Evolutionary conservation across 2,888 invertebrate species (phyloP), one percentile per base, ranked within the genome.

Genomic region (Erynnis tages): DNA sequence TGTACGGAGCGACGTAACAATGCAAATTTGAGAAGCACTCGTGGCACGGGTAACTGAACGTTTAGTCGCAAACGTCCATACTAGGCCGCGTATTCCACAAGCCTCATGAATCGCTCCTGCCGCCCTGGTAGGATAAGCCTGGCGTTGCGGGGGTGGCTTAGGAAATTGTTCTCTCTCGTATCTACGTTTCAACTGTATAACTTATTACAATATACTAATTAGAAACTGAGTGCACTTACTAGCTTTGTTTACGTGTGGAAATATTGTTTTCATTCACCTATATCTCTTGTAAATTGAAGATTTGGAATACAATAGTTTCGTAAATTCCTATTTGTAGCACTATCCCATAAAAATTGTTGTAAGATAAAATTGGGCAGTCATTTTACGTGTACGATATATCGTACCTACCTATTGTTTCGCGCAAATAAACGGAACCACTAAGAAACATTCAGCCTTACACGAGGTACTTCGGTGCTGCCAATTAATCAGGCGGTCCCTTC

Each of bases 11-110:
- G 65, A 57, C 58, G 71, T 71, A 71, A 69, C 67, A 69, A 75
- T 76, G 76, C 77, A 76, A 76, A 82, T 79, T 78, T 72, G 67
- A 73, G 75, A 74, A 76, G 78, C 73, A 70, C 75, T 75, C 60
- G 67, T 62, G 65, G 69, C 62, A 54, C 58, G 63, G 61, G 71
- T 77, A 80, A 83, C 78, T 77, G 75, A 71, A 72, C 69, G 67
- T 68, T 71, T 67, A 70, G 63, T 63, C 59, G 58, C 60, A 67
- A 61, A 27, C 43, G 63, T 66, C 57, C 60, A 61, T 65, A 71
- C 69, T 76, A 65, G 64, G 67, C 65, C 63, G 69, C 60, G 63
- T 74, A 71, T 57, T 62, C 61, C 53, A 55, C 58, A 60, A 63
- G 62, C 63, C 67, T 71, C 62, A 57, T 53, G n/a, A n/a, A n/a